Conservation (phyloP, 2,797 vertebrate species). For the Crocodylus rhombifer region DNA sequence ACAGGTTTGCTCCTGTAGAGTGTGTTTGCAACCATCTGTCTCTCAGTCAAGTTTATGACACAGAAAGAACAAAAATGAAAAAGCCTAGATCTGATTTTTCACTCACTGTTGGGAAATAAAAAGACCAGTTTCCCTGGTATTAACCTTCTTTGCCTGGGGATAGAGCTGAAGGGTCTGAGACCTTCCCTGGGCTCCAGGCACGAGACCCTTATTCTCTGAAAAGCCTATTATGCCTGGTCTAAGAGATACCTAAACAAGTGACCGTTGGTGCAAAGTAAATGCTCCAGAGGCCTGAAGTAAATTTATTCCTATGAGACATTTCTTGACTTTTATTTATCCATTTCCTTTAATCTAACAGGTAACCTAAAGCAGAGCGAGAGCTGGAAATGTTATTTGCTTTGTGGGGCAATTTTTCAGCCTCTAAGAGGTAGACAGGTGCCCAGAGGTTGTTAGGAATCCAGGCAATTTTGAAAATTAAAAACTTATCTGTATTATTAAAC, state of each 20-base stretch:
- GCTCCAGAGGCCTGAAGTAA: constrained; percentile 34
- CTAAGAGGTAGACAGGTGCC: not conserved
- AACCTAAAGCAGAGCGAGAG: constrained; percentile 1
- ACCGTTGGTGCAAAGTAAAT: constrained; percentile 49
- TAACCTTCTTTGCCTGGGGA: constrained; percentile 47
- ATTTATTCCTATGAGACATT: constrained; percentile 6
- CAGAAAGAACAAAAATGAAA: constrained; percentile 25
- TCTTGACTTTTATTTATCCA: constrained; percentile 24
- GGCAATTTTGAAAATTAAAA: not conserved
- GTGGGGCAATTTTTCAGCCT: not conserved
- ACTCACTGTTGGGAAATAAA: constrained; percentile 9
- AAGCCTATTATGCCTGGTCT: constrained; percentile 62
- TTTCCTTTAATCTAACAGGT: not conserved
- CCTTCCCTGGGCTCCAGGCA: constrained; percentile 47
- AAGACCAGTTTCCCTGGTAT: constrained; percentile 48
- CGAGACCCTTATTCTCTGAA: constrained; percentile 20
- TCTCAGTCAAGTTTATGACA: constrained; percentile 26
- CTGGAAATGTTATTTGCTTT: not conserved
- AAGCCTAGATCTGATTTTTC: constrained; percentile 37
- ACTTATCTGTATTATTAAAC: not conserved
- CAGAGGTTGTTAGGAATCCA: not conserved
- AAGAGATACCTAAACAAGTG: constrained; percentile 34
- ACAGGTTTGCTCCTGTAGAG: constrained; percentile 1
- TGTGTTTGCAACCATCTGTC: constrained; percentile 8
- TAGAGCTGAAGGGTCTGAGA: constrained; percentile 54